Conservation (phyloP, 1,140 invertebrate species). For the Drosophila ananassae region DNA sequence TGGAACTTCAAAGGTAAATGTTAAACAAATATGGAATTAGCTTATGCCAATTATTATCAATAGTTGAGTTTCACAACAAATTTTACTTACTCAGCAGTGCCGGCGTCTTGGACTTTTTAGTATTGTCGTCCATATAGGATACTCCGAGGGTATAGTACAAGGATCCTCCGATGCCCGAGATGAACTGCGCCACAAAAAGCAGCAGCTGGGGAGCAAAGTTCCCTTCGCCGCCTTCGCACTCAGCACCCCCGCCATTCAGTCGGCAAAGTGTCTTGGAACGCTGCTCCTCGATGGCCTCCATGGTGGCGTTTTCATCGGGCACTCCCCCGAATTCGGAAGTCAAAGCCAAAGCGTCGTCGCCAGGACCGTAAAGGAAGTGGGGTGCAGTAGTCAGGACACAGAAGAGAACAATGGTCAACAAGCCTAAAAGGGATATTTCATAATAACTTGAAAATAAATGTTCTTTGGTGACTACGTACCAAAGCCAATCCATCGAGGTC, state of each 20-base stretch:
- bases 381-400: slow-evolving; percentile 89
- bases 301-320: slow-evolving; percentile 79
- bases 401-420: slow-evolving; percentile 88
- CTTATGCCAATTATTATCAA: too few species aligned
- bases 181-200: slow-evolving; percentile 88
- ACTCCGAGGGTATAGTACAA: slow-evolving; percentile 88
- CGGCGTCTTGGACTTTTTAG: slow-evolving; percentile 89
- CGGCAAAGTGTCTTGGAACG: slow-evolving; percentile 83
- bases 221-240: slow-evolving; percentile 86
- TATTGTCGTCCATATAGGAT: slow-evolving; percentile 90
- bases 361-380: slow-evolving; percentile 90
- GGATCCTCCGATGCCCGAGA: slow-evolving; percentile 88
- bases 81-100: slow-evolving; percentile 86
- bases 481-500: slow-evolving; percentile 77
- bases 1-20: slow-evolving; percentile 2
- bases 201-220: slow-evolving; percentile 87
- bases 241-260: slow-evolving; percentile 66
- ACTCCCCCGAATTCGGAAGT: slow-evolving; percentile 87
- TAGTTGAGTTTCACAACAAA: neutral
- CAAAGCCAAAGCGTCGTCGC: slow-evolving; percentile 87
- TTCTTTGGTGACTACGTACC: slow-evolving; percentile 75
- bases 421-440: slow-evolving; percentile 85
- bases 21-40: too few species aligned
- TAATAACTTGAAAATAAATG: slow-evolving; percentile 77
- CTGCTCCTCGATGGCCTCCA: slow-evolving; percentile 75